These are phyloP conservation scores for Diplosoma virens DNA, from an alignment of 23 tunicate genomes.

Conservation along the genomic window DNA sequence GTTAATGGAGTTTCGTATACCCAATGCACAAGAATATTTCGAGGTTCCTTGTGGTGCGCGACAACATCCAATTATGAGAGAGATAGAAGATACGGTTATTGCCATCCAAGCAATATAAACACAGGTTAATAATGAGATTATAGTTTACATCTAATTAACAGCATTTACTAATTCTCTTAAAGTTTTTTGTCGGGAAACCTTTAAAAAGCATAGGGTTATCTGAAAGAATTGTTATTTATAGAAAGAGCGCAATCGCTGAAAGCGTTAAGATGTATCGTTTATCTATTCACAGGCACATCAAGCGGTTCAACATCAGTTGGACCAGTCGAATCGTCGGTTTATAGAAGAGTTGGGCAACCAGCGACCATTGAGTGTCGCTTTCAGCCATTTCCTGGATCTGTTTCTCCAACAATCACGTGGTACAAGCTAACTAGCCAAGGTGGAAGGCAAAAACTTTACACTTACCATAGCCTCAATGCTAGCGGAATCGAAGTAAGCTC, in stretches of 20 bases:
- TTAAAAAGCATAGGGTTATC: no score
- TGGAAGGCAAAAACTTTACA: constrained; percentile 30
- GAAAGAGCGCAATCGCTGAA: no score
- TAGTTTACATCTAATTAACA: no score
- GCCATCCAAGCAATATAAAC: constrained; percentile 16
- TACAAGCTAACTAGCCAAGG: constrained; percentile 31
- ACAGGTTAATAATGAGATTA: neutral
- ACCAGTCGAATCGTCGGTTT: constrained; percentile 37
- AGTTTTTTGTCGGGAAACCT: no score
- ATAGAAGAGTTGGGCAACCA: constrained; percentile 48
- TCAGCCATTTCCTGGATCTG: neutral
- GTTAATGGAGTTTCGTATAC: constrained; percentile 28
- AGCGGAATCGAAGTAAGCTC: constrained; percentile 23
- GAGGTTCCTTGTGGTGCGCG: constrained; percentile 53
- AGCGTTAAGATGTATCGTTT: no score
- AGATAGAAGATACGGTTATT: constrained; percentile 56
- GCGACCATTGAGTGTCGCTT: constrained; percentile 48
- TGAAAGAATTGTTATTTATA: no score
- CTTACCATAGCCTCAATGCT: constrained; percentile 18
- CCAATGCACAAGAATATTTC: constrained; percentile 39
- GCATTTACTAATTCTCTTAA: no score
- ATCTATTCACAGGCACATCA: no score
- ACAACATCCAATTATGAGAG: constrained; percentile 62
- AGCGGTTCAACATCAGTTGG: no score
- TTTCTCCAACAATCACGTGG: constrained; percentile 48